phyloP scores from a whole-genome alignment of 2,113 vertebrate species.

The Rhombomys opimus region DNA sequence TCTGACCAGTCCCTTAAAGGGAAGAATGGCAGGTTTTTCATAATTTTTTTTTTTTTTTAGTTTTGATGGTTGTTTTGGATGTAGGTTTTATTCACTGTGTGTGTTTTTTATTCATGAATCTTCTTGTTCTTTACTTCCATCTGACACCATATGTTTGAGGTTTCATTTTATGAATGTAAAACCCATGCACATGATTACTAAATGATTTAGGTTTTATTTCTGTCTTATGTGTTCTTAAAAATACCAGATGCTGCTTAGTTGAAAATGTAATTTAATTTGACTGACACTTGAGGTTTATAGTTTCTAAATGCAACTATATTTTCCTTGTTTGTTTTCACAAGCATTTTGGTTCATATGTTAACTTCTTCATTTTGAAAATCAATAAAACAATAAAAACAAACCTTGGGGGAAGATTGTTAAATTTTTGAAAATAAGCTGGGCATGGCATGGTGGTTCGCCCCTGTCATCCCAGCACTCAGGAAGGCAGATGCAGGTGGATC shows the following conservation, averaged over 20 bases:
- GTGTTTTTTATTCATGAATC: constrained; percentile 48
- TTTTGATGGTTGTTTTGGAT: constrained; percentile 33
- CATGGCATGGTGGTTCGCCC: no score
- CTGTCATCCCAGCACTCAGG: no score
- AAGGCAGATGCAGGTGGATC: no score
- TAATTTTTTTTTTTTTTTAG: background rate
- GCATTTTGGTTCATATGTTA: constrained; percentile 72
- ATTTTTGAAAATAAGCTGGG: constrained; percentile 5
- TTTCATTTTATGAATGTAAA: constrained; percentile 72
- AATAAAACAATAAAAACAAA: constrained; percentile 65
- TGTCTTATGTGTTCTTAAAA: constrained; percentile 74
- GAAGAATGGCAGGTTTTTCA: background rate
- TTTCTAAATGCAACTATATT: constrained; percentile 71
- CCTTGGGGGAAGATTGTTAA: background rate
- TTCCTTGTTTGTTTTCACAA: constrained; percentile 72
- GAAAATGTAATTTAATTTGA: constrained; percentile 77
- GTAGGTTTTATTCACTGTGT: constrained; percentile 34
- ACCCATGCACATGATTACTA: constrained; percentile 50
- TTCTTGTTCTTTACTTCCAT: constrained; percentile 56
- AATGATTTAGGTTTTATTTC: constrained; percentile 69
- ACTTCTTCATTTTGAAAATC: constrained; percentile 66
- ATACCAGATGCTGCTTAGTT: constrained; percentile 76
- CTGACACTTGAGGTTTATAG: constrained; percentile 67
- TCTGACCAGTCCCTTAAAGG: constrained; percentile 42
- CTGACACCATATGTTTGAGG: constrained; percentile 62